A percentile compares a stretch with the other conserved stretches of the same genome.
Evolutionary conservation across 2,113 vertebrate species (phyloP).

Genomic region (Saiga tatarica): DNA sequence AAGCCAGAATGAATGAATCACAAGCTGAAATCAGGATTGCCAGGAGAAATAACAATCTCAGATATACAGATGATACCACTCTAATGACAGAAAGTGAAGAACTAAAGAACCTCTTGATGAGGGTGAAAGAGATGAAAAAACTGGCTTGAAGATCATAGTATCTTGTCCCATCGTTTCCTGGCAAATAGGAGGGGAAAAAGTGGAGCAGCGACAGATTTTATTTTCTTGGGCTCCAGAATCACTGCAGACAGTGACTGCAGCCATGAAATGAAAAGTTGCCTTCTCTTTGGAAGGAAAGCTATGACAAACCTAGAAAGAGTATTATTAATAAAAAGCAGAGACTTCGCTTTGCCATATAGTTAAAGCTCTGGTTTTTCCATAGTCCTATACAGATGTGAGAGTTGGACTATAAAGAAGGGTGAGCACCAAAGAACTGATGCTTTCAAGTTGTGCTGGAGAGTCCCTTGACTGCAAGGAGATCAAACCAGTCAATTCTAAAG

Average conservation of each 20-base stretch:
- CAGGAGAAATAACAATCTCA: neutral
- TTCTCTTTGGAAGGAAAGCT: neutral
- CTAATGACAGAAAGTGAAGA: neutral
- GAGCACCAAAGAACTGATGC: neutral
- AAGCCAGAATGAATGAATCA: neutral
- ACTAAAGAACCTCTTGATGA: neutral
- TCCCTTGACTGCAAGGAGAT: neutral
- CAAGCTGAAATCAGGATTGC: neutral
- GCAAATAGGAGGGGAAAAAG: neutral
- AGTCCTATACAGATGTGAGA: neutral
- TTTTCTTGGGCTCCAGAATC: neutral
- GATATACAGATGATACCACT: neutral
- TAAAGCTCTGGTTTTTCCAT: neutral
- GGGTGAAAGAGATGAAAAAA: neutral
- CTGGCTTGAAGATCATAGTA: neutral
- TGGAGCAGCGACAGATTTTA: neutral
- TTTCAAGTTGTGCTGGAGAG: neutral
- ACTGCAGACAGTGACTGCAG: neutral
- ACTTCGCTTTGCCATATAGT: neutral
- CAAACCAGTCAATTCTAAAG: neutral
- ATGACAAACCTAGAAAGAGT: neutral
- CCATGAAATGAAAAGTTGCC: neutral
- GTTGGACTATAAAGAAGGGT: neutral
- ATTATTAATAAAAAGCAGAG: neutral
- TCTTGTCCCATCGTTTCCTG: neutral